phyloP scores from a whole-genome alignment of 2,888 invertebrate species.

The Nezara viridula region DNA sequence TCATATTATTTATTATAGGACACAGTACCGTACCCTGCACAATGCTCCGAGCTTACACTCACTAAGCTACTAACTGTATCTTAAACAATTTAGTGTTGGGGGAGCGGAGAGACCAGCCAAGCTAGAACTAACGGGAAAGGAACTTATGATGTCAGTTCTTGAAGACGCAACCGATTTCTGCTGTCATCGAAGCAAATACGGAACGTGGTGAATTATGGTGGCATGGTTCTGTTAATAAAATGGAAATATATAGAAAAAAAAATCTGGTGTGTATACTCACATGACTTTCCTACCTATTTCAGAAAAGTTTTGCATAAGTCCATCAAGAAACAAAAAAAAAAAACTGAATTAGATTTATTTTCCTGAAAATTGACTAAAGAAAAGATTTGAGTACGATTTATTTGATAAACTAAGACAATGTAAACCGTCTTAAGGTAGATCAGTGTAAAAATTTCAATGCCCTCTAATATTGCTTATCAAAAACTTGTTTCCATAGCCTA shows the following conservation, averaged over 20 bases:
- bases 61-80: conserved; percentile 25
- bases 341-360: too few relatives aligned
- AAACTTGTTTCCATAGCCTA: too few relatives aligned
- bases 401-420: too few relatives aligned
- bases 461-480: too few relatives aligned
- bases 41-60: not conserved
- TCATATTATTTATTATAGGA: not conserved
- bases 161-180: not conserved
- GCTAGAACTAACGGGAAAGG: conserved; percentile 13
- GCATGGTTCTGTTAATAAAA: not conserved
- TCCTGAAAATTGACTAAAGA: too few relatives aligned
- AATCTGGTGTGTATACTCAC: too few relatives aligned
- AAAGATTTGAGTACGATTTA: too few relatives aligned
- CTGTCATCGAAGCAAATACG: not conserved
- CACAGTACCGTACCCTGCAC: conserved; percentile 9
- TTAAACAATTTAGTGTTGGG: conserved; percentile 17
- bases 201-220: not conserved
- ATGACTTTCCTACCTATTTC: too few relatives aligned
- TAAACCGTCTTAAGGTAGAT: too few relatives aligned
- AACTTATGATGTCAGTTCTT: conserved; percentile 11
- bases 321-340: too few relatives aligned
- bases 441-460: too few relatives aligned
- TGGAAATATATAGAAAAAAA: not conserved
- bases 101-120: conserved; percentile 18
- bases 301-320: too few relatives aligned